Conservation (phyloP, 2,797 vertebrate species). For the Girardinus metallicus region DNA sequence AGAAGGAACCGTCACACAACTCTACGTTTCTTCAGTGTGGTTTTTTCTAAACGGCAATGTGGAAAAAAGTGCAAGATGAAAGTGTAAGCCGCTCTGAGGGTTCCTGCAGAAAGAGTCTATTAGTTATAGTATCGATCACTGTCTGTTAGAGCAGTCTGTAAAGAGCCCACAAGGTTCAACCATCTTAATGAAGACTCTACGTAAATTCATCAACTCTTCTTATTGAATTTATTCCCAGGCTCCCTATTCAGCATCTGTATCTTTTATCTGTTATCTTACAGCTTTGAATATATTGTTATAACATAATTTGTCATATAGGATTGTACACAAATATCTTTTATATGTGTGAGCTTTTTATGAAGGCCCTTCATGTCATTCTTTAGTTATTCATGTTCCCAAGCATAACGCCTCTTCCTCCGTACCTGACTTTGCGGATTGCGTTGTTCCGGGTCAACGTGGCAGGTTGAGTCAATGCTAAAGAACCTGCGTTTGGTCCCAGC, state of each 20-base stretch:
- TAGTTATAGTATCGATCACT: conserved; percentile 27
- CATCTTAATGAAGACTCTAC: neutral
- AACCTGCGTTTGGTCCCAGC: neutral
- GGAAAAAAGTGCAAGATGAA: conserved; percentile 8
- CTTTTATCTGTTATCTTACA: neutral
- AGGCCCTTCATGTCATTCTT: too few species aligned
- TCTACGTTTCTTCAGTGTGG: neutral
- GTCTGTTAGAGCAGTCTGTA: conserved; percentile 15
- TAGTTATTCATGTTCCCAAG: too few species aligned
- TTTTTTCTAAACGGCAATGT: neutral
- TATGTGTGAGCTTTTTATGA: too few species aligned
- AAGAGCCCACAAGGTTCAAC: conserved; percentile 9
- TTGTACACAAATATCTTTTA: neutral
- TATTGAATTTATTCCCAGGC: neutral
- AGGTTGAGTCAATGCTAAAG: neutral
- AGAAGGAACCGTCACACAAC: neutral
- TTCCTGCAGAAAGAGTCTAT: neutral
- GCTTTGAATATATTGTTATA: neutral
- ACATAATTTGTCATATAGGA: neutral
- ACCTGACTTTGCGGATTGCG: too few species aligned
- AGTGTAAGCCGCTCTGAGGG: neutral
- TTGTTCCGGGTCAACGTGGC: neutral
- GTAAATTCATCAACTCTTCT: neutral
- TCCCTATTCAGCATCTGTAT: neutral
- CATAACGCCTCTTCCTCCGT: too few species aligned